Conservation (phyloP, 2,888 invertebrate species). For the Belgica antarctica region DNA sequence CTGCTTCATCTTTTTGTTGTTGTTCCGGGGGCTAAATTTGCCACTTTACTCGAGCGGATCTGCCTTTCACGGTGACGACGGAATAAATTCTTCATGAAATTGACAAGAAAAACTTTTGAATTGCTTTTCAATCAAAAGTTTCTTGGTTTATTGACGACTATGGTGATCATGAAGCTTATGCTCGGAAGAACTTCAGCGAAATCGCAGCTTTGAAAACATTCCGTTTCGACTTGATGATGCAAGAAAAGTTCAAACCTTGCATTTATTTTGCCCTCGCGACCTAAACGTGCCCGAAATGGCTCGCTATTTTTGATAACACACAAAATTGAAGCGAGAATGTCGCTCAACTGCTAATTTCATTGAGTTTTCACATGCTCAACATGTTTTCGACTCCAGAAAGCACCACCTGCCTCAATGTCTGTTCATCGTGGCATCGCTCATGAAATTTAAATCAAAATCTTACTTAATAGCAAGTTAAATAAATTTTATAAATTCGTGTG, state of each 20-base stretch:
- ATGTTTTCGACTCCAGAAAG: too few species aligned
- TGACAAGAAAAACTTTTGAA: too few species aligned
- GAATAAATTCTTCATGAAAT: slow-evolving; percentile 13
- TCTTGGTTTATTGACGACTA: too few species aligned
- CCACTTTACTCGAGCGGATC: slow-evolving; percentile 17
- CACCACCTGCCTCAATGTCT: neutral
- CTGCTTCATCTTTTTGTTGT: slow-evolving; percentile 34
- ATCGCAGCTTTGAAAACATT: too few species aligned
- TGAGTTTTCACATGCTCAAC: too few species aligned
- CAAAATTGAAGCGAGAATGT: too few species aligned
- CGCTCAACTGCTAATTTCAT: too few species aligned
- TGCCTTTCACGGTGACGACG: neutral
- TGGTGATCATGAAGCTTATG: too few species aligned
- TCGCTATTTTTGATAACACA: too few species aligned
- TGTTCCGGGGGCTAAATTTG: slow-evolving; percentile 32
- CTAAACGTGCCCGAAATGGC: neutral
- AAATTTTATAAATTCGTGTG: slow-evolving; percentile 15
- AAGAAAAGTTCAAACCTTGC: neutral
- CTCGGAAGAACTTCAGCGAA: slow-evolving; percentile 8
- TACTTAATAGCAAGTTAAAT: neutral
- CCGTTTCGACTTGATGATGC: too few species aligned
- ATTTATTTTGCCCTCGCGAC: neutral
- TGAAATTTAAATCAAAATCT: neutral
- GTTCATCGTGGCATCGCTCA: neutral
- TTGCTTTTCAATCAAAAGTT: too few species aligned